Conservation (phyloP, 2,797 vertebrate species). For the Sciaenops ocellatus region DNA sequence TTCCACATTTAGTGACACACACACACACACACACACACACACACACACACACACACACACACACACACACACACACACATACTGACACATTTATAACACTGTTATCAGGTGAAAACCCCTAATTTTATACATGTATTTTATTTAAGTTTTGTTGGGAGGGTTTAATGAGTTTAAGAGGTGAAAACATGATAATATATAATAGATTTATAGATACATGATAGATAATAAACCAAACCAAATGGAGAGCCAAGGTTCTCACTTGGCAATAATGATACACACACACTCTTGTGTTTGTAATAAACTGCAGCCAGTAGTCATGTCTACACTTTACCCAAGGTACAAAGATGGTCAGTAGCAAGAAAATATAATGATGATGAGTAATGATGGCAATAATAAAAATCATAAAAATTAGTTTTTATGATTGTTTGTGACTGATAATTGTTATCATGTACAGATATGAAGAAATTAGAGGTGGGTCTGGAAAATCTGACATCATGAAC, state of each 20-base stretch:
- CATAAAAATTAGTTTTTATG: slow-evolving; percentile 29
- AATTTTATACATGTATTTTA: neutral
- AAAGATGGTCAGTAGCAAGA: slow-evolving; percentile 8
- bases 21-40: neutral
- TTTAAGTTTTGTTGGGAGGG: neutral
- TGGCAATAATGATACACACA: neutral
- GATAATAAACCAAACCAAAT: neutral
- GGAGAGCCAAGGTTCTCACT: neutral
- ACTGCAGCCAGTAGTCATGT: neutral
- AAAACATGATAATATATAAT: neutral
- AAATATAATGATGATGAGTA: neutral
- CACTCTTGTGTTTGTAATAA: slow-evolving; percentile 5
- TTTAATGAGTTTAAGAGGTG: neutral
- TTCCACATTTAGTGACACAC: slow-evolving; percentile 22
- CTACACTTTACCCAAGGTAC: slow-evolving; percentile 32
- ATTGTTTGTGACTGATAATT: neutral
- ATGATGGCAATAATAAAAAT: neutral
- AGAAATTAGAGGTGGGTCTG: neutral
- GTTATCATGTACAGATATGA: slow-evolving; percentile 4
- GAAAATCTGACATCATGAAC: neutral
- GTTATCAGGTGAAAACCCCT: neutral
- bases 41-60: neutral
- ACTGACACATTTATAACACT: neutral
- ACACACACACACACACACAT: neutral
- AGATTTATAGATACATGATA: too few relatives aligned